Evolutionary conservation across 1,140 invertebrate genomes (phyloP), one percentile per base, ranked within the genome.

Genomic region (Mactra quadrangularis): DNA sequence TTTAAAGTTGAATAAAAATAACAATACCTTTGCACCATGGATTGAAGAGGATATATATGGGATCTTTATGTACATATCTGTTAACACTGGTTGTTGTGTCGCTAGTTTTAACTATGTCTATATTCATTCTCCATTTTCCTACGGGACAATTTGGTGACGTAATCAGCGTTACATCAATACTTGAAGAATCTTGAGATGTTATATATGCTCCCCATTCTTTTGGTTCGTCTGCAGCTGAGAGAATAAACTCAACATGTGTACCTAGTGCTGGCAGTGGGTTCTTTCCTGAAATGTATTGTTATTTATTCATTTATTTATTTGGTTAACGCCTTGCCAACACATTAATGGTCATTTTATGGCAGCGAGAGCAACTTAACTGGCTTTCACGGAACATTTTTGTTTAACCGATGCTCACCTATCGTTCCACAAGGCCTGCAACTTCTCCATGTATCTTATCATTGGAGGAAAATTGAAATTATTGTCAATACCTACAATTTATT

Each of bases 71-170:
- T 0, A 94, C 94, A 91, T 95, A 96, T 81, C 95, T 94, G 84
- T 96, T 87, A 29, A 95, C 94, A 27, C 64, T n/a, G 17, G 41
- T 84, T 22, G 83, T 84, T 25, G 88, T 87, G 52, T 94, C 94
- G 6, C 35, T n/a, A 68, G 94, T 94, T 22, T 96, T 93, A 92
- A 96, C 97, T 0, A 97, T 96, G 84, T 97, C 97, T 1, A 98
- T 95, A 31, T 97, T 96, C 81, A 98, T 92, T 57, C 94, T 95
- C 97, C 97, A 98, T 86, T 96, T 95, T 7, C 96, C 97, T 4
- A 98, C 96, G 13, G 97, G 95, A 79, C 96, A 95, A 53, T 95
- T 94, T 0, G 95, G 93, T 0, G 96, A 94, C 2, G 79, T 66
- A 25, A 57, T 53, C 38, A 87, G 45, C 3, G 29, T 41, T 0